Conservation (phyloP, 2,113 vertebrate genomes). For the Cettia cetti region DNA sequence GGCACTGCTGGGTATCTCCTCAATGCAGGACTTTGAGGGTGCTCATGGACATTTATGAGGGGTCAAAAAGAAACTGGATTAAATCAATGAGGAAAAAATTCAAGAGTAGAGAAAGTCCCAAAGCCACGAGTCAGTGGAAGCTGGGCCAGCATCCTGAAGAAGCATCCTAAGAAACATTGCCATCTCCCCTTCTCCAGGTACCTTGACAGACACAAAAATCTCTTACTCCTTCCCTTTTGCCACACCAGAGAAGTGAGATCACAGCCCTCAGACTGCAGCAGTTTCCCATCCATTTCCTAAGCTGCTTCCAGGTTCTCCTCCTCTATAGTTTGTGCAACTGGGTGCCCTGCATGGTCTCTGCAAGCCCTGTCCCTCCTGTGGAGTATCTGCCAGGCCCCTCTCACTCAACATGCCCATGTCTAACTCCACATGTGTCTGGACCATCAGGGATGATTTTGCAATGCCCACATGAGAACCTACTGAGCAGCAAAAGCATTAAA, state of each 20-base stretch:
- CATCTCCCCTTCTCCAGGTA: neutral
- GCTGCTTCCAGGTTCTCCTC: neutral
- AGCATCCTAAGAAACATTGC: neutral
- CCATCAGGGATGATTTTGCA: neutral
- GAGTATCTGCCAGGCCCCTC: neutral
- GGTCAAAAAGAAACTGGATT: neutral
- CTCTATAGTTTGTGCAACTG: neutral
- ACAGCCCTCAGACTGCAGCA: neutral
- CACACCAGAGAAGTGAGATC: neutral
- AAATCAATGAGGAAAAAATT: neutral
- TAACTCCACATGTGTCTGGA: neutral
- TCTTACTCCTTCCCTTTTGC: neutral
- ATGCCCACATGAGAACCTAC: neutral
- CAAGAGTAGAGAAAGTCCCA: neutral
- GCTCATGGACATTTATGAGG: neutral
- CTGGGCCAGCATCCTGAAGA: neutral
- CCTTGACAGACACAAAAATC: neutral
- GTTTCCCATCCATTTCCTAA: neutral
- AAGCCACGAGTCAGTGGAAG: neutral
- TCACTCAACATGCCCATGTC: neutral
- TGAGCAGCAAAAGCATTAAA: neutral
- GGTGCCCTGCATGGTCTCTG: too few relatives aligned
- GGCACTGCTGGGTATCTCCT: neutral
- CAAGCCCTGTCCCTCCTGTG: rapidly evolving
- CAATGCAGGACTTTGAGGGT: neutral